These are phyloP conservation scores for Antechinus stuartii DNA, from an alignment of 2,113 vertebrate species.

Conservation along the genomic window DNA sequence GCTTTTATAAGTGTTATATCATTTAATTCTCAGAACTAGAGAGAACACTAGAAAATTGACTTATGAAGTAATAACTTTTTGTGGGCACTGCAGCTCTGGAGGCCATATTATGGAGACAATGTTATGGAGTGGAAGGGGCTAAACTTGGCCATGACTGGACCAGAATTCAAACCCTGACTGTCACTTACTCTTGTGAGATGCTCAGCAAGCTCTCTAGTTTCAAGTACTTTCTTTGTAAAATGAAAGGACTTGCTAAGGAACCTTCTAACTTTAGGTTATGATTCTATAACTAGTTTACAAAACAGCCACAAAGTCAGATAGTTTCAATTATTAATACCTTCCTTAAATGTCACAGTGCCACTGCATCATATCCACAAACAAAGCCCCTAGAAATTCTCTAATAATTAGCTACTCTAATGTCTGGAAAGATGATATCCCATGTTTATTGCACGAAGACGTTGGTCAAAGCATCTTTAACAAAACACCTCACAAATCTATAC, in stretches of 20 bases:
- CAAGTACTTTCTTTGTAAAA: not conserved
- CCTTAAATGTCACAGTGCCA: not conserved
- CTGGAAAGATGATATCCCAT: not conserved
- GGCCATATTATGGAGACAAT: not conserved
- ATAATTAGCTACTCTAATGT: not conserved
- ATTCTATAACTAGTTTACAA: not conserved
- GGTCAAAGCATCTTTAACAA: not conserved
- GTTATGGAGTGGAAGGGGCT: not conserved
- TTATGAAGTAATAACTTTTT: not conserved
- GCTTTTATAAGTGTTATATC: not conserved
- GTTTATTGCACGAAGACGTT: not conserved
- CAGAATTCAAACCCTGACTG: not conserved
- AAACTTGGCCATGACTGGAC: not conserved
- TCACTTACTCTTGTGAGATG: not conserved
- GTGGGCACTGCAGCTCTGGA: not conserved
- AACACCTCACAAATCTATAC: not conserved
- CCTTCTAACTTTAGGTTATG: not conserved
- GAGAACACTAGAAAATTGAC: not conserved
- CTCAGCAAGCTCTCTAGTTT: not conserved
- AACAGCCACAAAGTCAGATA: not conserved
- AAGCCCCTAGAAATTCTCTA: not conserved
- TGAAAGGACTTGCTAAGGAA: not conserved
- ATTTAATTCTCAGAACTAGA: not conserved
- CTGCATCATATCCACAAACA: too few species aligned
- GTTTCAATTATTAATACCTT: not conserved